Evolutionary conservation across 2,113 vertebrate species (phyloP).

Genomic region (Lophura nycthemera): DNA sequence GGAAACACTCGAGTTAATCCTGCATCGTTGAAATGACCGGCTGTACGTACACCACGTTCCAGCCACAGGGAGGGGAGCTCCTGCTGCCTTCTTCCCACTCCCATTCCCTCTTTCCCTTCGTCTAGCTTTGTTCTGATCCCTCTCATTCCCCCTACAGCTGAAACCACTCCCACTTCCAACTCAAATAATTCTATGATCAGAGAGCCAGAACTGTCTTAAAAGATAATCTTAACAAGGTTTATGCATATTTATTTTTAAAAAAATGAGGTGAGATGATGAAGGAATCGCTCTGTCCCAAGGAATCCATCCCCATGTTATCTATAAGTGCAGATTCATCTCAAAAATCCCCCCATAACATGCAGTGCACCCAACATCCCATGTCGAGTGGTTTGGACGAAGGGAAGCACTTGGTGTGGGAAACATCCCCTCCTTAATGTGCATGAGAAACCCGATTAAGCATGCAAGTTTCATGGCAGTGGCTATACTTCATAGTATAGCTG

Average conservation of each 20-base stretch:
- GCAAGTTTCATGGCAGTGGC: neutral
- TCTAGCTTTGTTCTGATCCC: neutral
- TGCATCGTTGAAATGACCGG: too few species aligned
- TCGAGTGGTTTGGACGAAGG: neutral
- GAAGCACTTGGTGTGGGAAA: neutral
- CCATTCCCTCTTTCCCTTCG: neutral
- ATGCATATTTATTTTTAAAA: neutral
- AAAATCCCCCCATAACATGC: too few species aligned
- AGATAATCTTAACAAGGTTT: neutral
- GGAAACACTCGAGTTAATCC: too few species aligned
- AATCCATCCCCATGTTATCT: neutral
- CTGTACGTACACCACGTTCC: neutral
- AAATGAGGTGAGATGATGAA: neutral
- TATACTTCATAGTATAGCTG: neutral
- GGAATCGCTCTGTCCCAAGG: neutral
- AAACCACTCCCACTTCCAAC: neutral
- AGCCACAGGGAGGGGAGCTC: neutral
- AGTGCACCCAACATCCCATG: fast-evolving
- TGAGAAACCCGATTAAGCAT: neutral
- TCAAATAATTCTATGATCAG: neutral
- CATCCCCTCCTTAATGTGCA: neutral
- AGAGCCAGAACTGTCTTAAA: neutral
- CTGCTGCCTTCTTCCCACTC: neutral
- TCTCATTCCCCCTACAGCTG: neutral
- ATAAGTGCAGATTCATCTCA: too few species aligned